Evolutionary conservation across 2,113 vertebrate genomes (phyloP).

Genomic region (Coturnix japonica): DNA sequence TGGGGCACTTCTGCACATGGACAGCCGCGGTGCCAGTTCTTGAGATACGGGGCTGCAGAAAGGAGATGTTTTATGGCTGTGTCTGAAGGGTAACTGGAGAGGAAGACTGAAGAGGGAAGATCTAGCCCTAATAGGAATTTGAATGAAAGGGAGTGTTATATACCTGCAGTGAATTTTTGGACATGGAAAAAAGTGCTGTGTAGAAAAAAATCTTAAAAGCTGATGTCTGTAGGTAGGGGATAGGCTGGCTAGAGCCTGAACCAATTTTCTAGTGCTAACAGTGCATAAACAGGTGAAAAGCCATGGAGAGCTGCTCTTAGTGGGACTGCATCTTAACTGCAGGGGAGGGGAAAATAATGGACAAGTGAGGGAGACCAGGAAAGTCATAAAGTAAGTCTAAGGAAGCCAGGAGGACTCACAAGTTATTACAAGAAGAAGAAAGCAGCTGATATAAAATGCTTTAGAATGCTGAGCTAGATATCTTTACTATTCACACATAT

Average conservation of each 20-base stretch:
- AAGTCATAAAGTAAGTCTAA: neutral
- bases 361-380: neutral
- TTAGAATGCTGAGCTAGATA: neutral
- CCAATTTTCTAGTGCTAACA: neutral
- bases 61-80: neutral
- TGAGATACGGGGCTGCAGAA: fast-evolving
- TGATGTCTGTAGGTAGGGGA: neutral
- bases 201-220: neutral
- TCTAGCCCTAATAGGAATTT: neutral
- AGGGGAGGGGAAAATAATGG: neutral
- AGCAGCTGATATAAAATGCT: neutral
- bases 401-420: fast-evolving
- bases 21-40: neutral
- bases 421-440: neutral
- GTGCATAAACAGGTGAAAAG: neutral
- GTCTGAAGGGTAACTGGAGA: neutral
- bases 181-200: neutral
- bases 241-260: neutral
- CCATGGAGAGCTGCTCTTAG: neutral
- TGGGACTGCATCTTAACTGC: neutral
- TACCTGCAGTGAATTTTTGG: neutral
- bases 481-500: neutral
- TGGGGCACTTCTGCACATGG: neutral
- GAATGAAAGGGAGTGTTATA: neutral
- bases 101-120: neutral